These are phyloP conservation scores for Rhyacichthys aspro DNA, from an alignment of 2,797 vertebrate species.

Conservation along the genomic window DNA sequence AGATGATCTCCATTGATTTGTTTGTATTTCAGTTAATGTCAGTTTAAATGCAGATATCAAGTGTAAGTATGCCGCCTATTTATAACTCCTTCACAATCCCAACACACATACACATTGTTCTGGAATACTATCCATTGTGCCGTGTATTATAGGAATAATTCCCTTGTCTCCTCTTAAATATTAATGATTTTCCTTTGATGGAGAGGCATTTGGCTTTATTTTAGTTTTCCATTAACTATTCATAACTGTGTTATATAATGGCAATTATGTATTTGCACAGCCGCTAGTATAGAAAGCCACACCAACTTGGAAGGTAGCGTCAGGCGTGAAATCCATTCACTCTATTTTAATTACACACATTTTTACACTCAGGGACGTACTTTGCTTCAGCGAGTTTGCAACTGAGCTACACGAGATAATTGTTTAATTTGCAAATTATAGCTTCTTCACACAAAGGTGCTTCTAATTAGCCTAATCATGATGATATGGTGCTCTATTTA, in stretches of 20 bases:
- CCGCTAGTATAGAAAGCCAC: slow-evolving; percentile 35
- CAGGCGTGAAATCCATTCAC: slow-evolving; percentile 55
- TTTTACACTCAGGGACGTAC: slow-evolving; percentile 27
- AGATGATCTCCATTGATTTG: neutral
- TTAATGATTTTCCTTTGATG: slow-evolving; percentile 68
- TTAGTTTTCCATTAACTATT: slow-evolving; percentile 71
- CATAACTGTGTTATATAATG: slow-evolving; percentile 66
- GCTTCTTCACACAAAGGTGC: slow-evolving; percentile 3
- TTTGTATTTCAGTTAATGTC: neutral
- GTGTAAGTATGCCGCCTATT: slow-evolving; percentile 9
- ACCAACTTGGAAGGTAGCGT: slow-evolving; percentile 41
- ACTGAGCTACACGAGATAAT: slow-evolving; percentile 36
- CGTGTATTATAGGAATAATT: slow-evolving; percentile 51
- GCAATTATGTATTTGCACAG: slow-evolving; percentile 46
- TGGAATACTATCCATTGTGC: slow-evolving; percentile 55
- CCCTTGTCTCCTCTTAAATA: slow-evolving; percentile 57
- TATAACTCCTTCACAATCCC: slow-evolving; percentile 3
- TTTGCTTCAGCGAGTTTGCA: slow-evolving; percentile 42
- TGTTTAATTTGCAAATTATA: slow-evolving; percentile 39
- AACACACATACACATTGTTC: slow-evolving; percentile 10
- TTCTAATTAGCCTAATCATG: slow-evolving; percentile 17
- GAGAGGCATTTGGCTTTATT: slow-evolving; percentile 68
- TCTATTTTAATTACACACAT: slow-evolving; percentile 58
- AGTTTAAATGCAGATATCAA: neutral
- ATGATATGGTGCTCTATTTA: neutral